Percentiles rank a stretch among this genome's conserved stretches.
Conservation (phyloP, 2,113 vertebrate species). For the Oryzias curvinotus region DNA sequence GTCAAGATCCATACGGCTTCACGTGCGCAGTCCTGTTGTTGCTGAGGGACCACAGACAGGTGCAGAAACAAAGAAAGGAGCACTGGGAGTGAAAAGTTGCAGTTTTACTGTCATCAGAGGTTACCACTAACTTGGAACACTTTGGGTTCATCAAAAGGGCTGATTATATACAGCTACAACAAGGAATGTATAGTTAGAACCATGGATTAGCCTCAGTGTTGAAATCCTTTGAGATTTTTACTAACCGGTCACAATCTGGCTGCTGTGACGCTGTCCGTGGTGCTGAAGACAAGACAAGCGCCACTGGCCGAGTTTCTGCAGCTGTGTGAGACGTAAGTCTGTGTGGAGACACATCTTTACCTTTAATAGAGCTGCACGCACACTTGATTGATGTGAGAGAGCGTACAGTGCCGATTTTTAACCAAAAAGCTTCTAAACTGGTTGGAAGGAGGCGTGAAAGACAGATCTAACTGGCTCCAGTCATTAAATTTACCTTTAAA, state of each 20-base stretch:
- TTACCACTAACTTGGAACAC: neutral
- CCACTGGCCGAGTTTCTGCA: slow-evolving; percentile 19
- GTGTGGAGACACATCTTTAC: slow-evolving; percentile 9
- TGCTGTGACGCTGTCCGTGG: slow-evolving; percentile 59
- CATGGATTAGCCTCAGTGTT: neutral
- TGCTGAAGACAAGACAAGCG: slow-evolving; percentile 54
- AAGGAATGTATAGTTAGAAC: neutral
- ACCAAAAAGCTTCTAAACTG: neutral
- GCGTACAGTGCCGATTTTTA: neutral
- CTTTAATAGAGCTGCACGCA: slow-evolving; percentile 17
- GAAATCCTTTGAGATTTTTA: too few species aligned
- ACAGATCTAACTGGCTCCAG: neutral
- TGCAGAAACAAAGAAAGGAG: neutral
- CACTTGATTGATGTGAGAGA: slow-evolving; percentile 11
- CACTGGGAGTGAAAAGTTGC: slow-evolving; percentile 1
- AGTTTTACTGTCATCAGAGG: slow-evolving; percentile 1
- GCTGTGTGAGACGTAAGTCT: slow-evolving; percentile 29
- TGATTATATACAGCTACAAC: neutral
- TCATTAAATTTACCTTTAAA: neutral
- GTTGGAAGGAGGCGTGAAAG: neutral
- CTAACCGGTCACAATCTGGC: neutral
- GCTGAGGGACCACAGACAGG: neutral
- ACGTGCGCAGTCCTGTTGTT: neutral
- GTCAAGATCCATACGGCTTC: slow-evolving; percentile 7
- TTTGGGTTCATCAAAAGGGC: neutral